Evolutionary conservation across 2,888 invertebrate species (phyloP).

Genomic region (Elgonia sp.): DNA sequence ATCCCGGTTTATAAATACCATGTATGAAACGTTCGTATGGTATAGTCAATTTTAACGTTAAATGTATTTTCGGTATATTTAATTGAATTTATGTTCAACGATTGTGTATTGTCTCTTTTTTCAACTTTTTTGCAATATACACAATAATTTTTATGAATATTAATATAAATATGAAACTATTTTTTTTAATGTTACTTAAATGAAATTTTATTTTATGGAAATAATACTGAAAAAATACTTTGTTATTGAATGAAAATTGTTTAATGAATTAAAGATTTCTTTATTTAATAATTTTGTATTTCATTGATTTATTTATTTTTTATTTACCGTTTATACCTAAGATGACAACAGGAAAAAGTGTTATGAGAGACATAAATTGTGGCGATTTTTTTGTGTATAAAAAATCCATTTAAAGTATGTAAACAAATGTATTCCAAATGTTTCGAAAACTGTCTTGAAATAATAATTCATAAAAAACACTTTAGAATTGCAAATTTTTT

Average conservation of each 20-base stretch:
- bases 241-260: no score
- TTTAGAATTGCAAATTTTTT: conserved; percentile 55
- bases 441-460: conserved; percentile 30
- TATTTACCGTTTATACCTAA: no score
- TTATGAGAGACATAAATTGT: background rate
- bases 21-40: conserved; percentile 31
- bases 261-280: no score
- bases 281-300: no score
- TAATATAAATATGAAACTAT: background rate
- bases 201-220: no score
- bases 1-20: conserved; percentile 61
- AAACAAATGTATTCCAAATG: conserved; percentile 18
- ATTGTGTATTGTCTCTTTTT: background rate
- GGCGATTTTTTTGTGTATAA: background rate
- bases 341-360: background rate
- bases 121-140: no score
- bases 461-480: conserved; percentile 41
- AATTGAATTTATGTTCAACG: conserved; percentile 28
- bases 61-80: conserved; percentile 36
- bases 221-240: no score
- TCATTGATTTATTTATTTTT: no score
- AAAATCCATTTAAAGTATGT: background rate
- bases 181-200: background rate
- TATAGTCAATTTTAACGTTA: conserved; percentile 41
- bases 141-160: background rate